phyloP scores from a whole-genome alignment of 2,888 invertebrate species.

The Hypomecis punctinalis region DNA sequence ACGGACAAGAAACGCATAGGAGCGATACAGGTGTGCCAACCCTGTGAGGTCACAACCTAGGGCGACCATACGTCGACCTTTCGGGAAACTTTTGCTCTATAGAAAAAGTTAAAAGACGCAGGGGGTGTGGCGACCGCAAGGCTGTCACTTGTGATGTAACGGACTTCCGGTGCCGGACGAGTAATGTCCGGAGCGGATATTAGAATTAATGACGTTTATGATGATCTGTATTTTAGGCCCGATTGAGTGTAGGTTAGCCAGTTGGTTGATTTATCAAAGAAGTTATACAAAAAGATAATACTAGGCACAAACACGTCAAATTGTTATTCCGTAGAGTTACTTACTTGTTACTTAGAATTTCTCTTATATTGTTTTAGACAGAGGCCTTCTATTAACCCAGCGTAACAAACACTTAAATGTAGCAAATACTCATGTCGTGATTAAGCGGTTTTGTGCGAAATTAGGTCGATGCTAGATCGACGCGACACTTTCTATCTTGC shows the following conservation, averaged over 20 bases:
- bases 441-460: no score
- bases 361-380: no score
- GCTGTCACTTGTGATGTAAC: constrained; percentile 12
- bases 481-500: no score
- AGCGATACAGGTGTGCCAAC: constrained; percentile 20
- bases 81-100: background rate
- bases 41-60: constrained; percentile 12
- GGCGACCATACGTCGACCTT: constrained; percentile 12
- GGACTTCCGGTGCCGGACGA: constrained; percentile 11
- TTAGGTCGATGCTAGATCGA: no score
- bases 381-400: no score
- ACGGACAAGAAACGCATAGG: constrained; percentile 10
- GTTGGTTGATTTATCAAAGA: background rate
- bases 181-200: constrained; percentile 20
- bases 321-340: no score
- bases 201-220: constrained; percentile 19
- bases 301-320: no score
- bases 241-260: background rate
- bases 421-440: no score
- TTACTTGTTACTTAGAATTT: no score
- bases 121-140: constrained; percentile 6
- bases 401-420: no score
- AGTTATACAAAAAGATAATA: no score
- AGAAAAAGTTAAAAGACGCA: constrained; percentile 9
- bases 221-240: background rate